Evolutionary conservation across 2,797 vertebrate species (phyloP), one percentile per base, ranked within the genome.

Genomic region (Cyprinodon diabolis): DNA sequence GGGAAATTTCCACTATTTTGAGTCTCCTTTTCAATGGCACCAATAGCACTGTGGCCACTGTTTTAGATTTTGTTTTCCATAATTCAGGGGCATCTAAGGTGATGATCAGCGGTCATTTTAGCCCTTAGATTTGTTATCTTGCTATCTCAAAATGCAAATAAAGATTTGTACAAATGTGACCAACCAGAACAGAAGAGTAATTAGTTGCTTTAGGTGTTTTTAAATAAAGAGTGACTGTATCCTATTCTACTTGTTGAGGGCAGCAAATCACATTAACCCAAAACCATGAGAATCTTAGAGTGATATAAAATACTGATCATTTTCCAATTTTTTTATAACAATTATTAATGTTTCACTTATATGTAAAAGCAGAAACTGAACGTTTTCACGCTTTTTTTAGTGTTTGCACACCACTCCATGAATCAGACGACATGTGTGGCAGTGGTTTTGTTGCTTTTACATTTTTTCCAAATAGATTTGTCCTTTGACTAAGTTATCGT

Each of bases 1-100:
- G 66, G 68, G 74, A 77, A 74, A 74, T 83, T 87, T 89, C 87
- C 82, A 66, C 43, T 54, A 65, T 71, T 77, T 58, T 74, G 68
- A 30, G 19, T 66, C 51, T 47, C 48, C 15, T n/a, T 43, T n/a
- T 73, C 52, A 4, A 1, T 69, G 71, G 77, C 48, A 56, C 66
- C 19, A 57, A 54, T 13, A n/a, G 15, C 66, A 45, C 68, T 55
- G 10, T 60, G 57, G 19, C 65, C 35, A 40, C 67, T 4, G 25
- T 74, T 87, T 81, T 57, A 68, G 2, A 49, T 69, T 76, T 13
- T 55, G 63, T 67, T 77, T 76, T 69, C 72, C 65, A 54, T 62
- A 82, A 85, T 63, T 3, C 65, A 15, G 12, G 43, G 10, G 62
- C 45, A n/a, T 45, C 40, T 40, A 45, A 65, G 45, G 40, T 45